Conservation (phyloP, 2,797 vertebrate genomes). For the Darevskia nairensis region DNA sequence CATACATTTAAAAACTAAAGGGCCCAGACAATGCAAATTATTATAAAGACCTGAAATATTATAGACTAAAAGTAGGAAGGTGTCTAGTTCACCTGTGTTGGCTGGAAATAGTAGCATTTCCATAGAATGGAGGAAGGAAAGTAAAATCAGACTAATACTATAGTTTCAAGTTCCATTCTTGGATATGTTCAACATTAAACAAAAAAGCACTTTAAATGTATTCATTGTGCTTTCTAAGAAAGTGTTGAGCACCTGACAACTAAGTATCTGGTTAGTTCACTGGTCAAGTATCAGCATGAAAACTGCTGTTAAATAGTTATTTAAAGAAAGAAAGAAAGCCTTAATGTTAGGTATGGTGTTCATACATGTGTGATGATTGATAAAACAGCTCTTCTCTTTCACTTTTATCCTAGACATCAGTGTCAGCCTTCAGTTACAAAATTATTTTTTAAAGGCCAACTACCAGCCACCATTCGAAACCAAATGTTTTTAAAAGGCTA, state of each 20-base stretch:
- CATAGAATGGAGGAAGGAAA: neutral
- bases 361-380: neutral
- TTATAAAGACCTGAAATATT: neutral
- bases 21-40: too few relatives aligned
- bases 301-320: neutral
- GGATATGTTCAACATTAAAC: neutral
- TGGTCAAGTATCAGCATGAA: neutral
- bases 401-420: neutral
- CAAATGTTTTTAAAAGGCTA: neutral
- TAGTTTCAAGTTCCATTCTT: neutral
- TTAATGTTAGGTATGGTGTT: neutral
- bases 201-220: neutral
- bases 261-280: neutral
- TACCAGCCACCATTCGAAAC: neutral
- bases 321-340: neutral
- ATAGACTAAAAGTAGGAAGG: neutral
- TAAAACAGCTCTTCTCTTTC: neutral
- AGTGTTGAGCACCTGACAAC: neutral
- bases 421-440: neutral
- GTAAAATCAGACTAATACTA: neutral
- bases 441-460: neutral
- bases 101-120: neutral
- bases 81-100: neutral
- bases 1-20: too few relatives aligned
- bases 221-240: neutral